Conservation (phyloP, 2,888 invertebrate species). For the Xestia c-nigrum region DNA sequence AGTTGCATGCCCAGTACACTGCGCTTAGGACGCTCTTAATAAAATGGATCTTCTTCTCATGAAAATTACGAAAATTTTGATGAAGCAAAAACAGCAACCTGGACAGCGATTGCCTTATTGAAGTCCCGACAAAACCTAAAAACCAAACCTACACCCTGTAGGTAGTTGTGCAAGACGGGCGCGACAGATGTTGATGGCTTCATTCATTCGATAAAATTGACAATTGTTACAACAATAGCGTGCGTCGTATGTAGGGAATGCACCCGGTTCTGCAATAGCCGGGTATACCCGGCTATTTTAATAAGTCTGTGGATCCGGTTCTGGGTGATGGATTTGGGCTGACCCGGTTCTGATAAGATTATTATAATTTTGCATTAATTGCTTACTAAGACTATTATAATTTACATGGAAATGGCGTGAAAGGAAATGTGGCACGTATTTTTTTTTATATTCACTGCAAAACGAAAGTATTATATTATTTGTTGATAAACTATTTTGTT, state of each 20-base stretch:
- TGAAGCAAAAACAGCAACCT: background rate
- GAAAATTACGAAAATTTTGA: background rate
- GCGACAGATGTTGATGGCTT: background rate
- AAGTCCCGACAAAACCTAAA: background rate
- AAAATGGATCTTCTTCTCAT: background rate
- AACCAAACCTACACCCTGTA: background rate
- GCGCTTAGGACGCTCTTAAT: background rate
- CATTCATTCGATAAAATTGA: background rate
- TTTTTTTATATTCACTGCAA: too few relatives aligned
- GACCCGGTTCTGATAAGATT: too few relatives aligned
- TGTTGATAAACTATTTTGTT: too few relatives aligned
- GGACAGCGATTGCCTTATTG: background rate
- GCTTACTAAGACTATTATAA: too few relatives aligned
- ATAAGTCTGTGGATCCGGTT: too few relatives aligned
- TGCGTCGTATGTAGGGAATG: background rate
- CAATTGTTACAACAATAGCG: background rate
- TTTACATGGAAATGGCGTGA: too few relatives aligned
- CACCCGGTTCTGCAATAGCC: too few relatives aligned
- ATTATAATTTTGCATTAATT: too few relatives aligned
- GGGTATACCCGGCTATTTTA: too few relatives aligned
- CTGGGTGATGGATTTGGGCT: too few relatives aligned
- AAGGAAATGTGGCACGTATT: too few relatives aligned
- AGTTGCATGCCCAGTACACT: background rate
- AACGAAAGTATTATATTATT: too few relatives aligned
- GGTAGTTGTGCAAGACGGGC: background rate